These are phyloP conservation scores for Harpalus rufipes DNA, from an alignment of 2,888 invertebrate genomes.

Conservation along the genomic window DNA sequence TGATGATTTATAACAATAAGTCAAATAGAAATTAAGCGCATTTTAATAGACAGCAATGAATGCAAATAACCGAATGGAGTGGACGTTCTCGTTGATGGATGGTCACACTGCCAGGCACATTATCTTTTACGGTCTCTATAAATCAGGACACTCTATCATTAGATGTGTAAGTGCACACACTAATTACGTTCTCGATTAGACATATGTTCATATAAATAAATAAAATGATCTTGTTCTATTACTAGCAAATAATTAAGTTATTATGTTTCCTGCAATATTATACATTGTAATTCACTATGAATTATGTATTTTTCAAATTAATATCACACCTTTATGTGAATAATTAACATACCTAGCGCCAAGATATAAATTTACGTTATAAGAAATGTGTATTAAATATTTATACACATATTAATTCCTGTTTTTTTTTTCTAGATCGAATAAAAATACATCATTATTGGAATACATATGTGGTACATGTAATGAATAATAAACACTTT, in stretches of 20 bases:
- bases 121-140: slow-evolving; percentile 59
- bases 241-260: slow-evolving; percentile 42
- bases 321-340: slow-evolving; percentile 31
- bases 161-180: slow-evolving; percentile 17
- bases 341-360: slow-evolving; percentile 24
- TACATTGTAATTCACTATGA: slow-evolving; percentile 27
- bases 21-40: slow-evolving; percentile 35
- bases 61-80: slow-evolving; percentile 38
- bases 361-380: slow-evolving; percentile 1
- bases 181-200: slow-evolving; percentile 41
- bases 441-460: not conserved
- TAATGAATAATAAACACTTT: not conserved
- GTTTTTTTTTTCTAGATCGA: not conserved
- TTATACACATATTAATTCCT: not conserved
- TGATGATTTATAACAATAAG: slow-evolving; percentile 1
- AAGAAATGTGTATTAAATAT: slow-evolving; percentile 21
- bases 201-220: slow-evolving; percentile 14
- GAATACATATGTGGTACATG: not conserved
- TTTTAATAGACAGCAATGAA: slow-evolving; percentile 55
- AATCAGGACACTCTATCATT: slow-evolving; percentile 63
- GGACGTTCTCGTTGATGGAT: slow-evolving; percentile 53
- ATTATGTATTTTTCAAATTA: slow-evolving; percentile 41
- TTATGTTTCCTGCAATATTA: slow-evolving; percentile 20
- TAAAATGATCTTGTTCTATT: slow-evolving; percentile 16
- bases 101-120: slow-evolving; percentile 28